Base-by-base conservation (phyloP, 2,888 invertebrate species). In the Gymnocheta viridis region DNA sequence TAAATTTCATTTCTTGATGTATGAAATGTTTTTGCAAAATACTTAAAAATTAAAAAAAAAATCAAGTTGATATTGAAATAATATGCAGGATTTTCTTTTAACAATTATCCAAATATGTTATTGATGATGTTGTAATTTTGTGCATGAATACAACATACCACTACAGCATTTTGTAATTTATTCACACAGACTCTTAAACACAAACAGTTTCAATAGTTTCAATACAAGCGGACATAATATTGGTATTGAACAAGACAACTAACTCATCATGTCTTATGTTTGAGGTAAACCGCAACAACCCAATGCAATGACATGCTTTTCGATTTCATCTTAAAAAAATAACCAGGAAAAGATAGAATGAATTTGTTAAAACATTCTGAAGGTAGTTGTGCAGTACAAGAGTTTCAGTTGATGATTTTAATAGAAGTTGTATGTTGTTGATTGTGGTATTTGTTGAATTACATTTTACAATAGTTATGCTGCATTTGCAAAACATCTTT, bases 261-360 rank as follows among this genome's bases (percentile, higher is more conserved):
- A 80, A 69, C 73, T 79, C 73, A 69, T 78, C 73, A 76, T 83
- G 80, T 76, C 44, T 27, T 66, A 44, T 80, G 80, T 83, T 81
- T 80, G 74, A 49, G 82, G 79, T 6, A 70, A 27, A 74, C 79
- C 79, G 29, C 79, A 83, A 79, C 69, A 83, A 79, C 58, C 74
- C 67, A 79, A 66, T 70, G 58, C 41, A 79, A 83, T 74, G 82
- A 74, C 82, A 83, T 83, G 82, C 79, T 83, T 83, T 83, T 79
- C 82, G 79, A 83, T 79, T 83, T 74, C 58, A 66, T 74, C 69
- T 70, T 27, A 79, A 47, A 64, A 76, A 51, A 44, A 60, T 44
- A 44, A 67, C 22, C 60, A 17, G n/a, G 7, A 49, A 17, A 44
- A 67, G 67, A 7, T 19, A 67, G 0, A 56, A 49, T 29, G 24